phyloP scores from a whole-genome alignment of 2,797 vertebrate genomes.

The Tachyglossus aculeatus region DNA sequence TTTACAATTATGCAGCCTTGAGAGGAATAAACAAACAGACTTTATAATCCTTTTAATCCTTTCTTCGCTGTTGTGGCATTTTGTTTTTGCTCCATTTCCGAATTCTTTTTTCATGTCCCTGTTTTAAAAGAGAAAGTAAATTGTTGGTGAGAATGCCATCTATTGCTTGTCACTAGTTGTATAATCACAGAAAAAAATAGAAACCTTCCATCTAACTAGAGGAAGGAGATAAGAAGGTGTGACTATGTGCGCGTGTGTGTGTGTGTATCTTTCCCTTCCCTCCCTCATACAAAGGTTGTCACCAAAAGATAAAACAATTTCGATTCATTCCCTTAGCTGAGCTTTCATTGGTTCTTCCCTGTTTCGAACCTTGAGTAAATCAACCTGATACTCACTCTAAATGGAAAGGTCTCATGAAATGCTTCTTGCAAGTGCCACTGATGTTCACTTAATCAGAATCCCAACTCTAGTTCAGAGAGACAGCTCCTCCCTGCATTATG shows the following conservation, averaged over 20 bases:
- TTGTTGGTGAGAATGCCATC: neutral
- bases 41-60: neutral
- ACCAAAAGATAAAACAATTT: conserved; percentile 32
- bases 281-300: conserved; percentile 30
- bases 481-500: neutral
- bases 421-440: neutral
- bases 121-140: conserved; percentile 1
- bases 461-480: neutral
- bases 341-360: conserved; percentile 62
- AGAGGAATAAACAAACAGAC: neutral
- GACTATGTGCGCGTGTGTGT: neutral
- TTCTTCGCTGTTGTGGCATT: neutral
- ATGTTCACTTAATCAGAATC: conserved; percentile 5
- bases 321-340: conserved; percentile 38
- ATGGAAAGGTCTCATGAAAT: conserved; percentile 38
- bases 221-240: neutral
- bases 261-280: neutral
- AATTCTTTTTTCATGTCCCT: neutral
- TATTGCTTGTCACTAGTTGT: conserved; percentile 5
- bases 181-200: neutral
- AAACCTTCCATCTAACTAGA: neutral
- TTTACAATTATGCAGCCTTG: neutral
- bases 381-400: conserved; percentile 55
- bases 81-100: neutral
- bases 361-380: conserved; percentile 65